Evolutionary conservation across 2,888 invertebrate species (phyloP), one percentile per base, ranked within the genome.

Genomic region (Leucozona laternaria): DNA sequence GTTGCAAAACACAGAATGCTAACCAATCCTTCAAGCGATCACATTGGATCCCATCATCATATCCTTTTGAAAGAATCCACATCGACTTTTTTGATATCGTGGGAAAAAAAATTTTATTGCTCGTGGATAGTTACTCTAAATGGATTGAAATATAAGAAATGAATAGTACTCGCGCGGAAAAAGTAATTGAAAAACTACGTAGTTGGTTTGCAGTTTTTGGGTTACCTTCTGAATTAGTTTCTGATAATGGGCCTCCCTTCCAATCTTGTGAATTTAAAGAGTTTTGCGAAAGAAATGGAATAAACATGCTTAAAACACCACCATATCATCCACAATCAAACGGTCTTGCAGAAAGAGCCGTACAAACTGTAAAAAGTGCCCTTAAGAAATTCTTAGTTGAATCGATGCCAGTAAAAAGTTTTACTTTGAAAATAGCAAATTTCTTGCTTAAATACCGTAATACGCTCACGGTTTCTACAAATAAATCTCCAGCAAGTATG

Each of bases 171-270:
- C 48, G 8, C 5, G 48, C 48, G 17, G 48, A 48, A 48, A 48
- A 48, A 11, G 48, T 48, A 11, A 48, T 48, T 20, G 5, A 8
- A 6, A 48, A 48, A 48, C 8, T 48, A 20, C 48, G 48, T 11
- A 48, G 8, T 48, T 48, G 48, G 48, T 48, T 48, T 48, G 48
- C 48, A 3, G 48, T 48, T 4, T 48, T 48, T 48, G 48, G 48
- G 6, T 10, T 22, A 48, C 48, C 48, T 10, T 2, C 48, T 48
- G 20, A 48, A 11, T 2, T 48, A 48, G 48, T 48, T 6, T 22
- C 48, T 11, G 48, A 48, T 8, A 48, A 48, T 48, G 48, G 48
- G 11, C 48, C 48, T 22, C 48, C 72, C 43, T 73, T 40, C 11
- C 40, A 40, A 40, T 40, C 15, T 15, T 13, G 13, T 4, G 40